These are phyloP conservation scores for Coluber constrictor DNA, from an alignment of 2,797 vertebrate species.

Conservation along the genomic window DNA sequence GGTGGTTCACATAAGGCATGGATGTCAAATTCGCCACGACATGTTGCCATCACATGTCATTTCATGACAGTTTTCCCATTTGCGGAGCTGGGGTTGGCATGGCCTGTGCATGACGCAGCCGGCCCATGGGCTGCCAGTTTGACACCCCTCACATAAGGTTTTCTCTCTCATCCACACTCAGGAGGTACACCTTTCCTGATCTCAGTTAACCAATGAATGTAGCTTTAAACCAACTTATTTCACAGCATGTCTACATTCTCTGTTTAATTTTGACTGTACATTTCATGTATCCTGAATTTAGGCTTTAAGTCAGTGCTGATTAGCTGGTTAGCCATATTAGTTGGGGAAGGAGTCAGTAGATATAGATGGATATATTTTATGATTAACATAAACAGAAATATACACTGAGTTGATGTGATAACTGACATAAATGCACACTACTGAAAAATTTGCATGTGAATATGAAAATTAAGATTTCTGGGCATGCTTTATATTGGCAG, in stretches of 20 bases:
- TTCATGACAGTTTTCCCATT: too few relatives aligned
- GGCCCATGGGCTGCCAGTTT: too few relatives aligned
- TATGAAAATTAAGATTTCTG: not conserved
- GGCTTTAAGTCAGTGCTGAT: not conserved
- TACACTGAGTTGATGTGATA: not conserved
- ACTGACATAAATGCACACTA: not conserved
- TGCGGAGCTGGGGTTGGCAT: too few relatives aligned
- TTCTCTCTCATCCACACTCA: not conserved
- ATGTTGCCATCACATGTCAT: too few relatives aligned
- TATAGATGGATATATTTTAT: not conserved
- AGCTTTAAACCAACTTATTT: not conserved
- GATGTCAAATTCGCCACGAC: too few relatives aligned
- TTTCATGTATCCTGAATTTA: not conserved
- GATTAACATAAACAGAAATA: not conserved
- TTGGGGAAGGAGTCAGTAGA: not conserved
- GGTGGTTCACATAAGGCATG: not conserved
- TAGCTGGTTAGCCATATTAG: not conserved
- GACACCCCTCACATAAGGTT: too few relatives aligned
- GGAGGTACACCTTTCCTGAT: not conserved
- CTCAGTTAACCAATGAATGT: not conserved
- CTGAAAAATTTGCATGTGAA: not conserved
- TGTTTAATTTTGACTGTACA: not conserved
- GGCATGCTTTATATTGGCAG: not conserved
- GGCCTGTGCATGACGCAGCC: too few relatives aligned
- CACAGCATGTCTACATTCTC: not conserved